Conservation (phyloP, 2,797 vertebrate genomes). For the Xerus rutilus region DNA sequence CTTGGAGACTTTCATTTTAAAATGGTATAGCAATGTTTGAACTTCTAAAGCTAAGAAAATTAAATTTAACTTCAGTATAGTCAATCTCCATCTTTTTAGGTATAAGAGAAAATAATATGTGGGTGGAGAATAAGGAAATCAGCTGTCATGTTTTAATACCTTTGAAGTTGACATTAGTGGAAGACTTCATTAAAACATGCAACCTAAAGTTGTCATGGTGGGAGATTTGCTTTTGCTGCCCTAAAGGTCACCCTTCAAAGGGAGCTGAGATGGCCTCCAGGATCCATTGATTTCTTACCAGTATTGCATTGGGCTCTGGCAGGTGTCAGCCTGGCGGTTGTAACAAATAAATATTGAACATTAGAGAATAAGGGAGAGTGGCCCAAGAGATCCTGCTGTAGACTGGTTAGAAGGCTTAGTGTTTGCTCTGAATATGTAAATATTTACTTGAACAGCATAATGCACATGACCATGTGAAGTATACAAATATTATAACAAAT, state of each 20-base stretch:
- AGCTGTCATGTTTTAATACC: background rate
- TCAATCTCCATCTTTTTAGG: background rate
- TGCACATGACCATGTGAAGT: background rate
- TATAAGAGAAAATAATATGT: background rate
- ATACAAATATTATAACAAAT: background rate
- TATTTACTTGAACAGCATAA: background rate
- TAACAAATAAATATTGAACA: background rate
- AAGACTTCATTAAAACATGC: constrained; percentile 46
- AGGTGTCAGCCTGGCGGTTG: constrained; percentile 8
- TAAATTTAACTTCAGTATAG: background rate
- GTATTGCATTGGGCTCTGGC: background rate
- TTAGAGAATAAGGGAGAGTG: background rate
- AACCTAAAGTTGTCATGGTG: background rate
- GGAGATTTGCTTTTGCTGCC: background rate
- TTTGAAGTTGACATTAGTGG: background rate
- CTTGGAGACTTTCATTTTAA: background rate
- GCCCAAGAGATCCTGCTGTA: background rate
- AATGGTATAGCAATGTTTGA: background rate
- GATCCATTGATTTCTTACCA: constrained; percentile 5
- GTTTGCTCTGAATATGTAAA: background rate
- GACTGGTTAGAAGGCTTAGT: background rate
- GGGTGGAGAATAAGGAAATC: background rate
- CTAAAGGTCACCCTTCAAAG: constrained; percentile 52
- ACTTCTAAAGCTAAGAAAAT: background rate
- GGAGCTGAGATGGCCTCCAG: background rate